phyloP scores from a whole-genome alignment of 2,113 vertebrate species.

The Thryonomys swinderianus region DNA sequence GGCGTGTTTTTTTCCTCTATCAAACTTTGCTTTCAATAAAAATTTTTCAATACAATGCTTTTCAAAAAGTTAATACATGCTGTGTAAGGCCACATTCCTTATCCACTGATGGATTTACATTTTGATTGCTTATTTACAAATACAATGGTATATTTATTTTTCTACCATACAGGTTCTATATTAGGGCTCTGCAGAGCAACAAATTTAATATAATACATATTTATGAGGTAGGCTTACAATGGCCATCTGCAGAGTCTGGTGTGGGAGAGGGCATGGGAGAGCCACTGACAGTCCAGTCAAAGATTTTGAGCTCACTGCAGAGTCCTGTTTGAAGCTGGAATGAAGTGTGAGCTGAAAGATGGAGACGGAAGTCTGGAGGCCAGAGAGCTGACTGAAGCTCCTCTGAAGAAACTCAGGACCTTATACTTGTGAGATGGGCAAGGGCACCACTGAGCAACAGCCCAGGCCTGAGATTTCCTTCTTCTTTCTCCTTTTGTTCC shows the following conservation, averaged over 20 bases:
- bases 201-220: background rate
- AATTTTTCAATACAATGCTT: background rate
- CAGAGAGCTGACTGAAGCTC: background rate
- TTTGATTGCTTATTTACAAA: slow-evolving; percentile 4
- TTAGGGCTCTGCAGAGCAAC: background rate
- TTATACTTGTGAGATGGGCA: too few species aligned
- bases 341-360: background rate
- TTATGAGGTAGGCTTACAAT: background rate
- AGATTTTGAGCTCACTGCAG: background rate
- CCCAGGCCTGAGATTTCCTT: background rate
- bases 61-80: background rate
- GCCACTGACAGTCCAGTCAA: background rate
- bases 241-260: background rate
- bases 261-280: background rate
- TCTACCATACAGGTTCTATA: background rate
- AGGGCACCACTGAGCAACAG: too few species aligned
- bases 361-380: background rate
- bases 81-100: background rate
- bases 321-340: background rate
- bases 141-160: background rate
- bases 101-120: background rate
- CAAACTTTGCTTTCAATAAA: background rate
- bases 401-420: background rate
- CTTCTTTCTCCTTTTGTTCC: background rate
- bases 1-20: background rate